A percentile compares a stretch with the other conserved stretches of the same genome.
Conservation (phyloP, 2,113 vertebrate species). For the Rhinopomastus cyanomelas region DNA sequence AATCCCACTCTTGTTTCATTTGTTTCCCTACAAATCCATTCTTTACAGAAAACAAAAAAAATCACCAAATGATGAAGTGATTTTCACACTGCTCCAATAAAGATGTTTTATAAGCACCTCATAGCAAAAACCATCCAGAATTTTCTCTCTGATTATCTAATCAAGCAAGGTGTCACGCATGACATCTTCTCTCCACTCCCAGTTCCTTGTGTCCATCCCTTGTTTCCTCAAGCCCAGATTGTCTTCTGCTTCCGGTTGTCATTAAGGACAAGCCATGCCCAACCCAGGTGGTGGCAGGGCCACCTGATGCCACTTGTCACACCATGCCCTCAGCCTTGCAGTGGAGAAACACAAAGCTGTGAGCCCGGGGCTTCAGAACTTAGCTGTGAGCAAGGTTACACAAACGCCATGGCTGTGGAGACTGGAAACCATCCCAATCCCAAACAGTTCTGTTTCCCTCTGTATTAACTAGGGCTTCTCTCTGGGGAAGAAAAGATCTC, state of each 20-base stretch:
- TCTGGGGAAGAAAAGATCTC: neutral
- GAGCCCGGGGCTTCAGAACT: neutral
- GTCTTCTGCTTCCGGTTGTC: neutral
- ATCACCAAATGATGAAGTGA: neutral
- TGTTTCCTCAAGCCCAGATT: neutral
- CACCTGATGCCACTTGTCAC: fast-evolving
- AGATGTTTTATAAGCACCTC: neutral
- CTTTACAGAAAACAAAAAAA: neutral
- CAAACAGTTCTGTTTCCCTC: neutral
- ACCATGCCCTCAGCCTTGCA: neutral
- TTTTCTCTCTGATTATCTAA: neutral
- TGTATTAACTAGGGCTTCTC: neutral
- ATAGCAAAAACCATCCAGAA: neutral
- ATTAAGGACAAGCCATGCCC: neutral
- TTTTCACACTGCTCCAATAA: neutral
- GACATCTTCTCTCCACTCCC: neutral
- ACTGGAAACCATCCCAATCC: neutral
- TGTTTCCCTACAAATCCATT: neutral
- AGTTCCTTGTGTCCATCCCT: neutral
- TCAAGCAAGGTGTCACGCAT: neutral
- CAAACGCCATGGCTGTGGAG: neutral
- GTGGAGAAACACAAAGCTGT: neutral
- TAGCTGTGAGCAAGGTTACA: neutral
- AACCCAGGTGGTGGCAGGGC: fast-evolving
- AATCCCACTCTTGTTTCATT: neutral